Base-by-base conservation (phyloP, 2,797 vertebrate genomes). In the Megaceryle alcyon region DNA sequence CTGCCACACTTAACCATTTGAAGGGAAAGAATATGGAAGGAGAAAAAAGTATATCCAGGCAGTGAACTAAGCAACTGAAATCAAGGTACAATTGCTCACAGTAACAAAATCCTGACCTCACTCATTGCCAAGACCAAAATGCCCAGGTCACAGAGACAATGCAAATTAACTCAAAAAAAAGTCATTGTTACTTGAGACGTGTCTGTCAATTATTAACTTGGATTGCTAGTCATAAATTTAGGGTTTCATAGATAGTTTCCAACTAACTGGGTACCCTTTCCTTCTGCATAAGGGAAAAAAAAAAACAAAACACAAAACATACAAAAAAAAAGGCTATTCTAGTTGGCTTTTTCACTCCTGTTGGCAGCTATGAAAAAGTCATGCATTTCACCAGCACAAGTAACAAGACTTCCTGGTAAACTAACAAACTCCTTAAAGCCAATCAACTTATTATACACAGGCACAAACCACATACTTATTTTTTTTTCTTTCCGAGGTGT, bases 201-300 rank as follows among this genome's bases (percentile, higher is more conserved):
- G 26, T 21, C 6, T 72, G 26, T 51, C 64, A 95, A 81, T 91
- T 91, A 92, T 87, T 91, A 88, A 93, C 57, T 77, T 65, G 6
- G 19, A 72, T 35, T 64, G 19, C 23, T 54, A 20, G 35, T 59
- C 14, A 48, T 69, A 91, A 87, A 3, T 19, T 8, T 11, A 49
- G 25, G 17, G 54, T 91, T 83, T 65, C 19, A 81, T 0, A 71
- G 12, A 31, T 26, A 76, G 20, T 60, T 72, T 25, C 46, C 53
- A 75, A 29, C 12, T 43, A 63, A 26, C 35, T n/a, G 6, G 11
- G 26, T 29, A 29, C 10, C 7, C 25, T 66, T 66, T 3, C 17
- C 7, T 39, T 20, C 6, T 17, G 20, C 0, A 2, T 7, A 70
- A 66, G 2, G 5, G 3, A 16, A 4, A 4, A 16, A 46, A 46